Evolutionary conservation across 2,888 invertebrate species (phyloP).

Genomic region (Ormyrus rosae): DNA sequence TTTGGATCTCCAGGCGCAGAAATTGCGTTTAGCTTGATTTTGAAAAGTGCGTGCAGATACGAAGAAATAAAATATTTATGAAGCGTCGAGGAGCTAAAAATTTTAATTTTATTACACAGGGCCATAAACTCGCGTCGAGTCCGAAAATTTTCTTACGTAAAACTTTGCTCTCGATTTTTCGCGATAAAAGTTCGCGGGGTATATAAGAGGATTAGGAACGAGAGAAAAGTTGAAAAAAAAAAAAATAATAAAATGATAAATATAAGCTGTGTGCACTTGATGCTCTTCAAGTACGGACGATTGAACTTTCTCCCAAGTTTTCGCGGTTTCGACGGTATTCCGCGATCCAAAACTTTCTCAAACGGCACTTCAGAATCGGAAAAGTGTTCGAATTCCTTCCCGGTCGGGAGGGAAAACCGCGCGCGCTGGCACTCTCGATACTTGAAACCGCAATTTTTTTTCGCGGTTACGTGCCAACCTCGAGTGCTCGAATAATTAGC

Average conservation of each 20-base stretch:
- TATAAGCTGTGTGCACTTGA: conserved; percentile 46
- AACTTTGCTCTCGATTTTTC: neutral
- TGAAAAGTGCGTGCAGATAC: too few species aligned
- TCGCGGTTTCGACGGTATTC: conserved; percentile 47
- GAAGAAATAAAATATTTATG: too few species aligned
- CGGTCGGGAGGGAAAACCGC: conserved; percentile 31
- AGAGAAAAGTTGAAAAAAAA: neutral
- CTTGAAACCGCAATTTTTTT: conserved; percentile 3
- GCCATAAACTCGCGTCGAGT: neutral
- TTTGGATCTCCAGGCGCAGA: too few species aligned
- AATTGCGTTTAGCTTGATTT: too few species aligned
- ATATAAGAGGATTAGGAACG: conserved; percentile 21
- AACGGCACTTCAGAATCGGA: conserved; percentile 52
- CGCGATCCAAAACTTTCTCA: conserved; percentile 52
- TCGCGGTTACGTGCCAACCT: neutral
- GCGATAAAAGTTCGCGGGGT: neutral
- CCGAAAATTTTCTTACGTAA: neutral
- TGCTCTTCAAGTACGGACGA: conserved; percentile 53
- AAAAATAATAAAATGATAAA: conserved; percentile 45
- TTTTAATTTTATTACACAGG: too few species aligned
- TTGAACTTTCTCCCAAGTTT: conserved; percentile 56
- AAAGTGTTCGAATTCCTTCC: conserved; percentile 53
- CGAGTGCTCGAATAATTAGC: conserved; percentile 3
- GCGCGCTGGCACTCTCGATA: conserved; percentile 13
- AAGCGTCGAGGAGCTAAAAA: too few species aligned